A percentile compares a stretch with the other conserved stretches of the same genome.
These are phyloP conservation scores for Siniperca obscura DNA, from an alignment of 2,797 vertebrate species.

Conservation along the genomic window DNA sequence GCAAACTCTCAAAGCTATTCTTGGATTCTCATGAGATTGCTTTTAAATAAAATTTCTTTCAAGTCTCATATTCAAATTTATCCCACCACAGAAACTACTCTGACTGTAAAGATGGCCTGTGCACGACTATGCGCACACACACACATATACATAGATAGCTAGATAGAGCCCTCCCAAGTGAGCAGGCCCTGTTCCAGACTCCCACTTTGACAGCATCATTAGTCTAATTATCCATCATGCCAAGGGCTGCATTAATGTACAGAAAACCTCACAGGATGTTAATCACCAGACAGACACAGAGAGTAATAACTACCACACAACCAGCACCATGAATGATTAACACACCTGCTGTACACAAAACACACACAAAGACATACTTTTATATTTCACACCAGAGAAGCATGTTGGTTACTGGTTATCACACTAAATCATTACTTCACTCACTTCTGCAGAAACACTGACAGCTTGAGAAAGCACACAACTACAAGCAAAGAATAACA, in stretches of 20 bases:
- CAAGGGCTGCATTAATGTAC: conserved; percentile 78
- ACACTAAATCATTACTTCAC: conserved; percentile 9
- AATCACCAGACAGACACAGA: conserved; percentile 74
- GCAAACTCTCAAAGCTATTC: conserved; percentile 62
- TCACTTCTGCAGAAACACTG: conserved; percentile 24
- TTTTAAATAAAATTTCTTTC: conserved; percentile 71
- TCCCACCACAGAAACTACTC: conserved; percentile 58
- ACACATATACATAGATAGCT: conserved; percentile 29
- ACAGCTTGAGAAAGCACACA: conserved; percentile 8
- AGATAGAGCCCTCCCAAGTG: conserved; percentile 62
- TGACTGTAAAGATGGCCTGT: conserved; percentile 67
- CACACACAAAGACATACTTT: conserved; percentile 26
- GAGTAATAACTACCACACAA: conserved; percentile 64
- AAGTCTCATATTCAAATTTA: conserved; percentile 71
- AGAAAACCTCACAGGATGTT: conserved; percentile 76
- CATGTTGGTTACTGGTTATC: conserved; percentile 5
- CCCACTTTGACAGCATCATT: conserved; percentile 80
- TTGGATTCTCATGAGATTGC: conserved; percentile 59
- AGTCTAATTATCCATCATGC: conserved; percentile 85
- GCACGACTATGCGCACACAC: conserved; percentile 9
- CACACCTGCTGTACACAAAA: conserved; percentile 57
- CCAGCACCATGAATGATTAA: conserved; percentile 48
- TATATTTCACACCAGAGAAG: conserved; percentile 36
- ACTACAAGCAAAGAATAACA: conserved; percentile 3
- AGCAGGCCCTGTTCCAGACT: conserved; percentile 71